These are phyloP conservation scores for Orchestia grillus DNA, from an alignment of 1,140 invertebrate species.

Conservation along the genomic window DNA sequence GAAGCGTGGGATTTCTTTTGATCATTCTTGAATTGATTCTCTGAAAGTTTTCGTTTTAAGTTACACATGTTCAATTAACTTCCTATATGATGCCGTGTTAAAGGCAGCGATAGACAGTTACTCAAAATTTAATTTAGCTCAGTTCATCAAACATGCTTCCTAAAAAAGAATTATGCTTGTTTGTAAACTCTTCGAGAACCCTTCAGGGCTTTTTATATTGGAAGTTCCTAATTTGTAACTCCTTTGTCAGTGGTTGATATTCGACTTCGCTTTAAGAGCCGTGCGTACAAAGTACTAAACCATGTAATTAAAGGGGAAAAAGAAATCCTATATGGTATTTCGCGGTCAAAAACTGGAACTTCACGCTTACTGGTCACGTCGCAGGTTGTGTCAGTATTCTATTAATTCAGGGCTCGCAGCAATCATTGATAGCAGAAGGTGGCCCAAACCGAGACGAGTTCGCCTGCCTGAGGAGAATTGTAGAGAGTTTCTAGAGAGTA, in stretches of 20 bases:
- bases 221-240: too few relatives aligned
- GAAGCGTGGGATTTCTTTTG: not conserved
- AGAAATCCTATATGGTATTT: not conserved
- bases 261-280: too few relatives aligned
- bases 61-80: not conserved
- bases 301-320: not conserved
- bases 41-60: not conserved
- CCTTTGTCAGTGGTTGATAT: too few relatives aligned
- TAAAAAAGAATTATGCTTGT: not conserved
- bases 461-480: not conserved
- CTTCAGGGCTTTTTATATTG: too few relatives aligned
- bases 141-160: not conserved
- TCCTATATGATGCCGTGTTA: not conserved
- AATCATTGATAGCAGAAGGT: not conserved
- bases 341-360: not conserved
- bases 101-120: not conserved
- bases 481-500: not conserved
- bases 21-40: not conserved
- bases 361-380: not conserved
- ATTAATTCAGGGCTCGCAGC: not conserved
- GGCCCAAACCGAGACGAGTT: not conserved
- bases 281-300: not conserved
- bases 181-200: too few relatives aligned
- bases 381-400: not conserved
- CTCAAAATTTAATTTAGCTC: not conserved